Evolutionary conservation across 1,140 invertebrate genomes (phyloP).

Genomic region (Chelonus insularis): DNA sequence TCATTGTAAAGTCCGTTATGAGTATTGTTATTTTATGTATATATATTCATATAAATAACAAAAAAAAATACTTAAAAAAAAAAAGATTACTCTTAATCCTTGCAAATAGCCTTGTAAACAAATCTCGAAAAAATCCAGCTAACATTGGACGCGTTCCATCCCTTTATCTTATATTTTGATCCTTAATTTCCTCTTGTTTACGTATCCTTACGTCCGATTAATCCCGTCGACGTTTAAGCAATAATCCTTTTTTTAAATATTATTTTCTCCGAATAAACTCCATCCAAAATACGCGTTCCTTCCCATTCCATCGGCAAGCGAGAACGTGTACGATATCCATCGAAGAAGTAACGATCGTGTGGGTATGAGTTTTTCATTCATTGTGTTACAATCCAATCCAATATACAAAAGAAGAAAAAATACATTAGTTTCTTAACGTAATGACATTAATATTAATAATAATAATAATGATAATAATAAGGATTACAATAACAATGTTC

Average conservation of each 20-base stretch:
- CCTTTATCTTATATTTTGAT: conserved; percentile 36
- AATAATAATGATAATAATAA: no score
- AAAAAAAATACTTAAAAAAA: no score
- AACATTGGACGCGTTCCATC: conserved; percentile 42
- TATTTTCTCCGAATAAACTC: conserved; percentile 49
- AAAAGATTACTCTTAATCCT: conserved; percentile 38
- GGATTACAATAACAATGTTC: no score
- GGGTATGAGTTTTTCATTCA: conserved; percentile 62
- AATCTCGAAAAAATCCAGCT: conserved; percentile 49
- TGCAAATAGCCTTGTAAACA: conserved; percentile 42
- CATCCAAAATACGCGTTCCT: conserved; percentile 51
- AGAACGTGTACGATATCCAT: conserved; percentile 57
- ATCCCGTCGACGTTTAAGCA: conserved; percentile 36
- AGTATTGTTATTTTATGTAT: no score
- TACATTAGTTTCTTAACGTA: conserved; percentile 61
- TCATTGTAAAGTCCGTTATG: no score
- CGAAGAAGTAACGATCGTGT: conserved; percentile 60
- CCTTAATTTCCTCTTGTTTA: conserved; percentile 45
- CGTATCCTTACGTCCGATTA: conserved; percentile 40
- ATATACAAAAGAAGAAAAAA: conserved; percentile 64
- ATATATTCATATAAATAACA: no score
- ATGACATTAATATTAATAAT: no score
- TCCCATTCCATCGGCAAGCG: conserved; percentile 48
- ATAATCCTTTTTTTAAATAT: conserved; percentile 34
- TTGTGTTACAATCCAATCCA: conserved; percentile 62